A percentile compares a stretch with the other conserved stretches of the same genome.
Conservation (phyloP, 2,113 vertebrate species). For the Fulmarus glacialis region DNA sequence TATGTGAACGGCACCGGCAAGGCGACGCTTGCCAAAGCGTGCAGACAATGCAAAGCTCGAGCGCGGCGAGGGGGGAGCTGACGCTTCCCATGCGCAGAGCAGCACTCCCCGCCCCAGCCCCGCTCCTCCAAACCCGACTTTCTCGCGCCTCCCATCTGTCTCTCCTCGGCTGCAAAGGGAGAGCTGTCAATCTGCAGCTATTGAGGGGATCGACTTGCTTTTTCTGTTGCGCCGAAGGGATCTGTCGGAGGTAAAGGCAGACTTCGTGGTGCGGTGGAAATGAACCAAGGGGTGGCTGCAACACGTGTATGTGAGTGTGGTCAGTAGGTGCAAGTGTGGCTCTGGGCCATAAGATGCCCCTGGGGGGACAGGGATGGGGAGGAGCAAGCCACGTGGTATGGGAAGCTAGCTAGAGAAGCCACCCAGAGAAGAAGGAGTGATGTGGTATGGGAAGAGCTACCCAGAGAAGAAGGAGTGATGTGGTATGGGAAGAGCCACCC, state of each 20-base stretch:
- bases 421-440: neutral
- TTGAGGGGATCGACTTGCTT: neutral
- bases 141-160: neutral
- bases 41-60: neutral
- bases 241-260: neutral
- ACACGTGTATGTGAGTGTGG: fast-evolving
- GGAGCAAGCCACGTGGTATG: neutral
- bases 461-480: fast-evolving
- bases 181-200: neutral
- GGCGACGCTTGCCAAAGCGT: neutral
- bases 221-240: neutral
- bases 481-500: neutral
- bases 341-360: neutral
- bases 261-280: fast-evolving
- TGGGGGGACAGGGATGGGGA: neutral
- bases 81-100: neutral
- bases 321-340: neutral
- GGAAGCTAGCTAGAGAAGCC: neutral
- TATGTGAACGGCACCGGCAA: neutral
- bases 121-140: neutral
- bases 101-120: neutral
- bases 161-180: neutral
- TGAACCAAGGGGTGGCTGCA: neutral
- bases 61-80: neutral
- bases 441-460: neutral